Percentiles rank a stretch among this genome's conserved stretches.
These are phyloP conservation scores for Bombus confusus DNA, from an alignment of 1,140 invertebrate species.

Conservation along the genomic window DNA sequence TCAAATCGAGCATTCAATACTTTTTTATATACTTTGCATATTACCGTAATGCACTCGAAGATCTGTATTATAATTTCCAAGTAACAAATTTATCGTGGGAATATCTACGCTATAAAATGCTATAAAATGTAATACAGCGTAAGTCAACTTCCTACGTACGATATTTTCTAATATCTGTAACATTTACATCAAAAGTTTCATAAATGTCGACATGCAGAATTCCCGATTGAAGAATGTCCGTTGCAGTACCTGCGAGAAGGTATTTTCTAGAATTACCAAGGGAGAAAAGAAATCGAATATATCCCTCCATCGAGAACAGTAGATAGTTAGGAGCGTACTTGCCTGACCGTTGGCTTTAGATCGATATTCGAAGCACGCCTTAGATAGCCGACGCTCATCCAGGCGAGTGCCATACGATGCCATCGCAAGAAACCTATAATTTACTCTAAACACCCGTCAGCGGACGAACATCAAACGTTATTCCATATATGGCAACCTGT, in stretches of 20 bases:
- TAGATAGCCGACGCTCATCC: constrained; percentile 59
- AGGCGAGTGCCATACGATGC: constrained; percentile 46
- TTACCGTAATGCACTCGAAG: no score
- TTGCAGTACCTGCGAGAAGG: background rate
- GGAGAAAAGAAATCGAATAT: constrained; percentile 20
- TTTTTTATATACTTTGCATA: no score
- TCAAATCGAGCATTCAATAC: no score
- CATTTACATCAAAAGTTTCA: background rate
- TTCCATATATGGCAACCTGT: constrained; percentile 64
- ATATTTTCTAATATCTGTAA: no score
- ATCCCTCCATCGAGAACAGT: constrained; percentile 18
- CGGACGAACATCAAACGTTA: constrained; percentile 65
- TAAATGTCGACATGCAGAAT: background rate
- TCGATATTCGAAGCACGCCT: constrained; percentile 73
- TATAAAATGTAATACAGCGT: no score
- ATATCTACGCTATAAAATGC: no score
- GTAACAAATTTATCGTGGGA: no score
- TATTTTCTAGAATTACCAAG: background rate
- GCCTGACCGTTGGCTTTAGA: constrained; percentile 66
- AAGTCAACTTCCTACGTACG: no score
- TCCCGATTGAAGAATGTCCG: background rate
- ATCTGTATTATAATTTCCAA: no score
- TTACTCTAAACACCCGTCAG: constrained; percentile 75
- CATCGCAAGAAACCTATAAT: constrained; percentile 72
- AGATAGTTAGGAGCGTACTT: constrained; percentile 41